These are phyloP conservation scores for Pelodiscus sinensis DNA, from an alignment of 2,113 vertebrate genomes.

Conservation along the genomic window DNA sequence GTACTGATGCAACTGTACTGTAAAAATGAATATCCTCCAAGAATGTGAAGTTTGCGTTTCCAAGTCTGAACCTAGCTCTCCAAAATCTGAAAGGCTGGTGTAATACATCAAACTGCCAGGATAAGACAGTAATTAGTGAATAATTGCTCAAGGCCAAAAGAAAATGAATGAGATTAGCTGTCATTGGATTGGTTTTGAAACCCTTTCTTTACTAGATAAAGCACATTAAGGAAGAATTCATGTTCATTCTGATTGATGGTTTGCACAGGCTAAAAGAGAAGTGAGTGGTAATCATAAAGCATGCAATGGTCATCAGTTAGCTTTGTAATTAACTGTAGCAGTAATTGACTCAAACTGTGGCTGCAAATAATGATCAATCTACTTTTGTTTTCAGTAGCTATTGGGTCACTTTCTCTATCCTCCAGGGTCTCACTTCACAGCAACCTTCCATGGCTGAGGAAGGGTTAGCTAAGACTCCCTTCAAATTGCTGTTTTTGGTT, in stretches of 20 bases:
- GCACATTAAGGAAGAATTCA: slow-evolving; percentile 11
- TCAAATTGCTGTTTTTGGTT: accelerated
- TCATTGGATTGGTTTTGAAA: slow-evolving; percentile 8
- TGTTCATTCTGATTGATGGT: not conserved
- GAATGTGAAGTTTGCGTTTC: not conserved
- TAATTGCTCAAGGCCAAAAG: not conserved
- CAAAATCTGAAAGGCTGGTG: not conserved
- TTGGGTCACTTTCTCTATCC: not conserved
- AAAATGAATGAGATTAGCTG: not conserved
- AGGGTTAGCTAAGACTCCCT: accelerated
- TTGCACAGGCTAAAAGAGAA: not conserved
- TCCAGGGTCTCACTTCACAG: not conserved
- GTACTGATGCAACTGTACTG: not conserved
- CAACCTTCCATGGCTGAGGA: accelerated
- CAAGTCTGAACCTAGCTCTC: not conserved
- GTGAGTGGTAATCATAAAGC: not conserved
- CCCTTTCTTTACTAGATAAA: not conserved
- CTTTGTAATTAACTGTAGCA: not conserved
- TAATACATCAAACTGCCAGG: not conserved
- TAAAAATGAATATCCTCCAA: not conserved
- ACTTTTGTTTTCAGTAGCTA: not conserved
- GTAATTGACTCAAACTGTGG: accelerated
- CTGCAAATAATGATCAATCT: not conserved
- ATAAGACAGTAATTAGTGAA: slow-evolving; percentile 37
- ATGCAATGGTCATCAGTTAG: not conserved